phyloP scores from a whole-genome alignment of 2,113 vertebrate genomes.

The Sciurus niger region DNA sequence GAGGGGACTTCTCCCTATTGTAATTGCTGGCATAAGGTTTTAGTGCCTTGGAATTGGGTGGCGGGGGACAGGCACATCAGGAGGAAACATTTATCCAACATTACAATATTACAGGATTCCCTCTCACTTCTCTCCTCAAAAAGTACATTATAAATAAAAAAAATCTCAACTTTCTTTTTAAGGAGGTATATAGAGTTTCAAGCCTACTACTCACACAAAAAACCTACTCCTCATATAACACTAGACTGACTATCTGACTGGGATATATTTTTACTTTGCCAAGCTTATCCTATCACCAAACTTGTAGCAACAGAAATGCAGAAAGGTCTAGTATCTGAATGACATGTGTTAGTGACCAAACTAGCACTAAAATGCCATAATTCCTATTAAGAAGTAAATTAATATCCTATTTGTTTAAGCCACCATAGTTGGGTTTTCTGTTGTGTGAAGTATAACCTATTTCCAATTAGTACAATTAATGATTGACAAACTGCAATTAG shows the following conservation, averaged over 20 bases:
- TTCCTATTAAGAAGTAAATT: not conserved
- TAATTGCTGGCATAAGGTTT: not conserved
- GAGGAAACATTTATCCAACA: not conserved
- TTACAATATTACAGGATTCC: not conserved
- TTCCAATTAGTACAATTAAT: not conserved
- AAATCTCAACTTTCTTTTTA: slow-evolving; percentile 10
- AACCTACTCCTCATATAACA: not conserved
- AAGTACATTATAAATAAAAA: slow-evolving; percentile 1
- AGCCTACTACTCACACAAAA: not conserved
- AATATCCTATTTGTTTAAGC: not conserved
- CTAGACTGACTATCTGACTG: not conserved
- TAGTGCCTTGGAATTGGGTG: not conserved
- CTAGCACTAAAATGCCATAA: not conserved
- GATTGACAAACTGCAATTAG: not conserved
- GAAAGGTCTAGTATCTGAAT: not conserved
- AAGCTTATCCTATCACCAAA: not conserved
- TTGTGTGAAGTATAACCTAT: not conserved
- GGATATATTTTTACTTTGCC: not conserved
- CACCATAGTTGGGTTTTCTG: not conserved
- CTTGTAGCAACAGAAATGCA: not conserved
- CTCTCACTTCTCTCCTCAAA: not conserved
- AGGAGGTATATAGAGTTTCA: not conserved
- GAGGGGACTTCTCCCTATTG: not conserved
- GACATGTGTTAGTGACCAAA: not conserved
- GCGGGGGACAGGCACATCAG: too few relatives aligned